These are phyloP conservation scores for Sylvicola cinctus DNA, from an alignment of 2,888 invertebrate species.

Conservation along the genomic window DNA sequence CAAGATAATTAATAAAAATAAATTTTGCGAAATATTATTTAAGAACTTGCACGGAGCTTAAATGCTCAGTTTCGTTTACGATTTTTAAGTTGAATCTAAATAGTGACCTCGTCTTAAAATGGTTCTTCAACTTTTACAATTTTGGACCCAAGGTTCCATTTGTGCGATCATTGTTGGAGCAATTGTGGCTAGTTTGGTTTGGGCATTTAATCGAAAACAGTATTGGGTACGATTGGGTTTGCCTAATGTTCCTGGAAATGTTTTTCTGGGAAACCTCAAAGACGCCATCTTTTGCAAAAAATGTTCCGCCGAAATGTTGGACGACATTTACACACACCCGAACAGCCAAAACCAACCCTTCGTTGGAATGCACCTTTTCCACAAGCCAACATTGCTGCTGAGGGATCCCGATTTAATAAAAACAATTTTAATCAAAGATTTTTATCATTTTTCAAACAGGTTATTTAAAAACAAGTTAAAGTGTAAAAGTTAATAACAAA, in stretches of 20 bases:
- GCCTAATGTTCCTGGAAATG: conserved; percentile 18
- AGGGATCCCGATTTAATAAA: conserved; percentile 27
- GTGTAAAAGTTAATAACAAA: too few species aligned
- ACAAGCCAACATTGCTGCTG: conserved; percentile 25
- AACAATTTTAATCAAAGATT: conserved; percentile 26
- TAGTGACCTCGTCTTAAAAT: too few species aligned
- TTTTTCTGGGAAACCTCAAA: conserved; percentile 25
- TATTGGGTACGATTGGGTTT: conserved; percentile 23
- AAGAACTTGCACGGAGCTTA: too few species aligned
- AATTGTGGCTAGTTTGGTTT: background rate
- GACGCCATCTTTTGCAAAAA: conserved; percentile 15
- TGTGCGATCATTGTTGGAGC: background rate
- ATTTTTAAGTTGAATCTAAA: too few species aligned
- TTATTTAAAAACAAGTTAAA: too few species aligned
- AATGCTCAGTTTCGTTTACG: too few species aligned
- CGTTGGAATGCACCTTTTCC: conserved; percentile 23
- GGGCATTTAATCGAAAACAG: conserved; percentile 9
- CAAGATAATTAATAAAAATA: too few species aligned
- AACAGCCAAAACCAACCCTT: conserved; percentile 14
- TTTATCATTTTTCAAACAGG: conserved; percentile 23
- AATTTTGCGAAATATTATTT: too few species aligned
- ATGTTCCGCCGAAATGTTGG: conserved; percentile 18
- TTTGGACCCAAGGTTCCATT: background rate
- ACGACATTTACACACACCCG: conserved; percentile 19
- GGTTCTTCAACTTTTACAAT: too few species aligned